Evolutionary conservation across 2,797 vertebrate species (phyloP).

Genomic region (Chrosomus eos): DNA sequence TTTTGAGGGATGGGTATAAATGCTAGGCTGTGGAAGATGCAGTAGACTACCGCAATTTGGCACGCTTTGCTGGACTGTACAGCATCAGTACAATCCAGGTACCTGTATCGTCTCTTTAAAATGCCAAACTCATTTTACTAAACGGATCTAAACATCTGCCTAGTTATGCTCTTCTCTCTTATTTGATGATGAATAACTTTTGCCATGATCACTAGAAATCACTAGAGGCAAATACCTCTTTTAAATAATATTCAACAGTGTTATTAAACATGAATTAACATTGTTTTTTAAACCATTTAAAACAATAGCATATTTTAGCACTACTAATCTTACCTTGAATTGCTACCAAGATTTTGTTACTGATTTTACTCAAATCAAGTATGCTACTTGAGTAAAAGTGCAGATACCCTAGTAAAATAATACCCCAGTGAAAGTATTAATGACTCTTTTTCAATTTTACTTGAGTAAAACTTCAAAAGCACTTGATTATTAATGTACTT

Average conservation of each 20-base stretch:
- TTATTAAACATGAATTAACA: not conserved
- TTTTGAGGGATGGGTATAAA: constrained; percentile 16
- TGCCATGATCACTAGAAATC: not conserved
- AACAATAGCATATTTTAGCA: not conserved
- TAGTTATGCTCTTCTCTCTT: not conserved
- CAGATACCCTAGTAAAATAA: not conserved
- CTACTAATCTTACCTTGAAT: not conserved
- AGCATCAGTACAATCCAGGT: not conserved
- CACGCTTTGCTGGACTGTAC: not conserved
- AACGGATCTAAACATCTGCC: not conserved
- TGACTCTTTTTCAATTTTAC: not conserved
- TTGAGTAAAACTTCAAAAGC: not conserved
- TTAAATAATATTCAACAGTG: not conserved
- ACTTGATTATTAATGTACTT: not conserved
- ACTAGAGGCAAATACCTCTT: not conserved
- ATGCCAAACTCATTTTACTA: not conserved
- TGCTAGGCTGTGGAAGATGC: not conserved
- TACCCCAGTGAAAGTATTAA: not conserved
- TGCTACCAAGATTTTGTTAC: too few relatives aligned
- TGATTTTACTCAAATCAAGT: too few relatives aligned
- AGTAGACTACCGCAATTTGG: not conserved
- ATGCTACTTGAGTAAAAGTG: too few relatives aligned
- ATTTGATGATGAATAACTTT: not conserved
- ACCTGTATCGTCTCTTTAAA: not conserved
- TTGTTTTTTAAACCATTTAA: not conserved